These are phyloP conservation scores for Melanostigma gelatinosum DNA, from an alignment of 2,113 vertebrate species.

Conservation along the genomic window DNA sequence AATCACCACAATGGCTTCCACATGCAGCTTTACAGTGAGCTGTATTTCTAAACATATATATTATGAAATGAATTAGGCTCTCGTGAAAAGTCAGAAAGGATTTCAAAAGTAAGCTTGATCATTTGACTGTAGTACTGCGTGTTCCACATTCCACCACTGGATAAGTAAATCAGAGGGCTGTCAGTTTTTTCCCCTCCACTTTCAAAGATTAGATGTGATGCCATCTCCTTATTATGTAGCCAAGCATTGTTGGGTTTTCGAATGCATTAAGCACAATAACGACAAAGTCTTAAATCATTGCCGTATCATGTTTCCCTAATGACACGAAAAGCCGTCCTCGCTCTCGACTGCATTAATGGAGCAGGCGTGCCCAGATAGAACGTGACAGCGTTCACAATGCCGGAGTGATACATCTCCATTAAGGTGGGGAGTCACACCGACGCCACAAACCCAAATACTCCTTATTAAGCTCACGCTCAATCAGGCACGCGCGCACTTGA, in stretches of 20 bases:
- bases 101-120: conserved; percentile 18
- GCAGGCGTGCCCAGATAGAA: conserved; percentile 66
- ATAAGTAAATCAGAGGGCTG: conserved; percentile 39
- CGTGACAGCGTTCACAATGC: conserved; percentile 70
- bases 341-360: conserved; percentile 73
- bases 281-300: conserved; percentile 69
- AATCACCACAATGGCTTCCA: conserved; percentile 19
- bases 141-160: conserved; percentile 32
- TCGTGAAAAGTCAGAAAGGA: conserved; percentile 4
- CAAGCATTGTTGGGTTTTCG: conserved; percentile 44
- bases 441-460: conserved; percentile 43
- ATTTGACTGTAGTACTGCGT: conserved; percentile 25
- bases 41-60: conserved; percentile 6
- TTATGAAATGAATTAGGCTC: neutral
- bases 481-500: neutral
- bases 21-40: conserved; percentile 31
- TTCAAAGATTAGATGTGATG: conserved; percentile 45
- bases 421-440: conserved; percentile 55
- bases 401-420: conserved; percentile 65
- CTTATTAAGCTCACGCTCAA: conserved; percentile 56
- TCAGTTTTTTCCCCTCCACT: conserved; percentile 30
- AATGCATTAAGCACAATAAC: conserved; percentile 53
- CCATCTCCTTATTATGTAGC: conserved; percentile 51
- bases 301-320: conserved; percentile 74
- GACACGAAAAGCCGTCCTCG: conserved; percentile 70